Conservation (phyloP, 2,888 invertebrate genomes). For the Lithophane semibrunnea region DNA sequence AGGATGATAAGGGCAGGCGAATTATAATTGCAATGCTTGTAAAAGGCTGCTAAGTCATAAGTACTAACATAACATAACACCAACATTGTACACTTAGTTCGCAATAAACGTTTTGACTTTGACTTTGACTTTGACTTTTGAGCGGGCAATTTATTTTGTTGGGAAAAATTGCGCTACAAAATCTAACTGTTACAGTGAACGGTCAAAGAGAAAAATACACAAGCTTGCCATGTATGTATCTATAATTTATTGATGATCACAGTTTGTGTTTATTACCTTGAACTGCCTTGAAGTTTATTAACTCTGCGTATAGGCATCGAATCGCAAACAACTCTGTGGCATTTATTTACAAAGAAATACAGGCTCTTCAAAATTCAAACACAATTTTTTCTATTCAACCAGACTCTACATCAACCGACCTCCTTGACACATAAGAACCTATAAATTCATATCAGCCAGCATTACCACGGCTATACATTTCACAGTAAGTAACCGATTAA, state of each 20-base stretch:
- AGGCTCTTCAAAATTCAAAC: slow-evolving; percentile 3
- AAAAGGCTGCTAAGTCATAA: too few relatives aligned
- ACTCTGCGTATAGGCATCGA: not conserved
- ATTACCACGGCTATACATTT: slow-evolving; percentile 20
- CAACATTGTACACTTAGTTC: too few relatives aligned
- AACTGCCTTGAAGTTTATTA: not conserved
- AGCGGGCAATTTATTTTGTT: slow-evolving; percentile 20
- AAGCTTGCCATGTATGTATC: not conserved
- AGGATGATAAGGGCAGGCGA: too few relatives aligned
- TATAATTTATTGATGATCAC: not conserved
- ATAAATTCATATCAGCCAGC: slow-evolving; percentile 53
- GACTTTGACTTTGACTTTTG: too few relatives aligned
- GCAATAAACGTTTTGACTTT: too few relatives aligned
- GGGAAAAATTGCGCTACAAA: not conserved
- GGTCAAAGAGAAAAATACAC: not conserved
- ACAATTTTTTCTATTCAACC: slow-evolving; percentile 3
- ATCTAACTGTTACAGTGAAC: not conserved
- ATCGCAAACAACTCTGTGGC: not conserved
- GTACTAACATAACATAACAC: too few relatives aligned
- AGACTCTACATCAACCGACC: not conserved
- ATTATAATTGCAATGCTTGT: too few relatives aligned
- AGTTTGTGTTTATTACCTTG: too few relatives aligned
- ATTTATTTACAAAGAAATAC: not conserved
- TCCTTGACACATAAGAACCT: slow-evolving; percentile 17
- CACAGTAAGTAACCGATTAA: slow-evolving; percentile 46